Base-by-base conservation (phyloP, 2,888 invertebrate genomes). In the Sclerodermus sp. region DNA sequence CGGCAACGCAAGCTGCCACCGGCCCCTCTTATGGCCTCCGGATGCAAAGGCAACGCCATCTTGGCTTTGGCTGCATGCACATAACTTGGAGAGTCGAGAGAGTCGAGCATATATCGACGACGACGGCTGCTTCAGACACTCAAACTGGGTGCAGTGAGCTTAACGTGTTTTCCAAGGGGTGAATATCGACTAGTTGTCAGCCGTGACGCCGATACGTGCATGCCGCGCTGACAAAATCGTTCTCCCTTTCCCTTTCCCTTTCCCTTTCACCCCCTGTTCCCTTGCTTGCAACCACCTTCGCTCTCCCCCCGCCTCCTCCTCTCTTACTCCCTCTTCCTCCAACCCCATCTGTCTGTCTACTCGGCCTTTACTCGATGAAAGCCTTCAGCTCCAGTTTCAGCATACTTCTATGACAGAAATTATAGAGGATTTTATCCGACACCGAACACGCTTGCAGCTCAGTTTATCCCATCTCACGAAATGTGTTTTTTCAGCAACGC, bases 181-280 rank as follows among this genome's bases (percentile, higher is more conserved):
- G 42, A 42, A 42, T 42, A 42, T 42, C 42, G 31, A 42, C 14
- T 31, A 31, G 42, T 12, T 47, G 42, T 50, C 49, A 47, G 49
- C 47, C 47, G 47, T 47, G 34, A 50, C 47, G 42, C 47, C 42
- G 31, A 37, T 47, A 34, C 34, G 34, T 13, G 34, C 34, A 13
- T 47, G 37, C 47, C 47, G 40, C 37, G 1, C 17, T 41, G 41
- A 47, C 42, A 50, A 37, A 37, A 50, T 47, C 30, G 8, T 10
- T 41, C 29, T 14, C 32, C 10, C 16, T 14, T 10, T 5, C 6
- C 29, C 32, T 17, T 39, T 46, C 46, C 38, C 45, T 47, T 39
- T 39, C 40, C 23, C 23, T n/a, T n/a, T n/a, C n/a, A n/a, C n/a
- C n/a, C n/a, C n/a, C n/a, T n/a, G n/a, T n/a, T n/a, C n/a, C n/a